A percentile compares a stretch with the other conserved stretches of the same genome.
These are phyloP conservation scores for Platycercus adscitus DNA, from an alignment of 2,113 vertebrate genomes.

Conservation along the genomic window DNA sequence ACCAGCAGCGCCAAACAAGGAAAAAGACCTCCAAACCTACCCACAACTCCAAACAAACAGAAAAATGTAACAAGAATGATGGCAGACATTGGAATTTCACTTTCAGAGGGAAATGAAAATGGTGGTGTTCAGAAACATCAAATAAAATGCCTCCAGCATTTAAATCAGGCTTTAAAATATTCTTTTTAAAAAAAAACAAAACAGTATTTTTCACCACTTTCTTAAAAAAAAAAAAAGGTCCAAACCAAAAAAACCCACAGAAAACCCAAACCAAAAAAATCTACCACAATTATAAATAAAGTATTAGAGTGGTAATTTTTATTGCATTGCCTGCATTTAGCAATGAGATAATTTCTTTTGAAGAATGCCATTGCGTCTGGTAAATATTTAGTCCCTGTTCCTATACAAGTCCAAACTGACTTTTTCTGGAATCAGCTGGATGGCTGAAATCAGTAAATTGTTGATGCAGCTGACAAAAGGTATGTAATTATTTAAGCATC, in stretches of 20 bases:
- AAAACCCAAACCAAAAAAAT: background rate
- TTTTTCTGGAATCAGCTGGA: background rate
- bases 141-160: background rate
- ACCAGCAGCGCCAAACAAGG: accelerated
- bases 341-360: background rate
- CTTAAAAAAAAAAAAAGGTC: background rate
- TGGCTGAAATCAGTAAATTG: background rate
- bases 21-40: background rate
- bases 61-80: background rate
- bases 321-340: background rate
- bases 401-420: background rate
- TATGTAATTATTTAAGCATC: conserved; percentile 24
- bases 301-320: background rate
- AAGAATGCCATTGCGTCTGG: background rate
- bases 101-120: background rate
- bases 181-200: background rate
- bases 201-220: background rate
- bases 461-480: conserved; percentile 5
- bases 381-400: conserved; percentile 11
- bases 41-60: background rate
- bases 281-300: background rate
- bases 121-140: background rate
- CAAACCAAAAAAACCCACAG: background rate
- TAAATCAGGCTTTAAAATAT: background rate
- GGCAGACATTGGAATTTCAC: background rate